Base-by-base conservation (phyloP, 2,888 invertebrate genomes). In the Drosophila diplacantha region DNA sequence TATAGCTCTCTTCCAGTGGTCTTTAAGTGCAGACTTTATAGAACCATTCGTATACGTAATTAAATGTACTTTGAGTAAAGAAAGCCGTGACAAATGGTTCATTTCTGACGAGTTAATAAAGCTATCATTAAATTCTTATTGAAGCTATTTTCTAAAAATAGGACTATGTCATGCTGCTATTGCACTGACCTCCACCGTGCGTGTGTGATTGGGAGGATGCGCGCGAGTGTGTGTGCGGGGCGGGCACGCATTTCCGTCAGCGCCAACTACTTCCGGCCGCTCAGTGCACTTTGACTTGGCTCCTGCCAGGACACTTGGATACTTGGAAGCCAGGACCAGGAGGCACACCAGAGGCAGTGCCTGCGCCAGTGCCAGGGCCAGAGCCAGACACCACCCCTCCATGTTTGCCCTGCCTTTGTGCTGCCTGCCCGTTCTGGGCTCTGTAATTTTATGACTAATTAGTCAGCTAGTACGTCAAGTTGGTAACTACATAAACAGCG, bases 391-490 rank as follows among this genome's bases (percentile, higher is more conserved):
- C 32, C 60, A 26, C 35, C 58, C 51, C 59, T 61, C 39, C 22
- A 18, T 60, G 64, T 80, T 77, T 80, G 81, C 41, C 53, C 49
- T 50, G 46, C 64, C 81, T 70, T 77, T 81, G 72, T 67, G 64
- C 51, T 22, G 32, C 49, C 47, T 41, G 41, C 50, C 38, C 59
- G 35, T 65, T 37, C 62, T 53, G 49, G 39, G 53, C 58, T 81
- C 65, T 81, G 83, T 77, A 84, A 81, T 81, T 84, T 81, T 81
- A 81, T 84, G 84, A 82, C 80, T 81, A 81, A 81, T 81, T 81
- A 81, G 80, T 75, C 83, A 81, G 83, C 83, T 69, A 72, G 80
- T 82, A 62, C 71, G 66, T 68, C 83, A 79, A 77, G 73, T 82
- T 77, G 68, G 60, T 67, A 71, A 68, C 79, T 69, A 52, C 54